phyloP scores from a whole-genome alignment of 2,797 vertebrate species.

The Pristis pectinata region DNA sequence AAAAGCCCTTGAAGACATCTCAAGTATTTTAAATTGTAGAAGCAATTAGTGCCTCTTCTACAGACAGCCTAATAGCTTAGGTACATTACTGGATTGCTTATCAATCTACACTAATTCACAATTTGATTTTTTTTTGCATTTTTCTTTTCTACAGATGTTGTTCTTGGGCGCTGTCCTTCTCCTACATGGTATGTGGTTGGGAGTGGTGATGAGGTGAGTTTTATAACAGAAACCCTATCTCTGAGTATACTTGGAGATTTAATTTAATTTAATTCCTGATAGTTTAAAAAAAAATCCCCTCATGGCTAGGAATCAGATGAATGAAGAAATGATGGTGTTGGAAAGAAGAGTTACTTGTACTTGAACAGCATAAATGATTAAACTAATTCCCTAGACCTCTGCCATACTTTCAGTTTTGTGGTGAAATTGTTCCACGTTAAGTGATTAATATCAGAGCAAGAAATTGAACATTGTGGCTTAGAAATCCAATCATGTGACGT shows the following conservation, averaged over 20 bases:
- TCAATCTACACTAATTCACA: neutral
- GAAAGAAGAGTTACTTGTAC: neutral
- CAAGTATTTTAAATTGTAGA: neutral
- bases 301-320: neutral
- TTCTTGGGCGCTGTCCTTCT: neutral
- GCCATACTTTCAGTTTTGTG: neutral
- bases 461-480: neutral
- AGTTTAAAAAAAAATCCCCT: too few species aligned
- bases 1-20: neutral
- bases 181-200: neutral
- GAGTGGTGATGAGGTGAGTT: neutral
- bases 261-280: neutral
- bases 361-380: neutral
- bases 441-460: neutral
- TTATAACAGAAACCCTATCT: neutral
- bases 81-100: neutral
- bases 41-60: neutral
- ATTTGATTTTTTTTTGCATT: neutral
- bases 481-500: neutral
- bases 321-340: neutral
- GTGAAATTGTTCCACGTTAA: neutral
- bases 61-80: neutral
- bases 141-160: neutral
- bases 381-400: neutral
- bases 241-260: neutral